Evolutionary conservation across 2,888 invertebrate species (phyloP).

Genomic region (Folsomia candida): DNA sequence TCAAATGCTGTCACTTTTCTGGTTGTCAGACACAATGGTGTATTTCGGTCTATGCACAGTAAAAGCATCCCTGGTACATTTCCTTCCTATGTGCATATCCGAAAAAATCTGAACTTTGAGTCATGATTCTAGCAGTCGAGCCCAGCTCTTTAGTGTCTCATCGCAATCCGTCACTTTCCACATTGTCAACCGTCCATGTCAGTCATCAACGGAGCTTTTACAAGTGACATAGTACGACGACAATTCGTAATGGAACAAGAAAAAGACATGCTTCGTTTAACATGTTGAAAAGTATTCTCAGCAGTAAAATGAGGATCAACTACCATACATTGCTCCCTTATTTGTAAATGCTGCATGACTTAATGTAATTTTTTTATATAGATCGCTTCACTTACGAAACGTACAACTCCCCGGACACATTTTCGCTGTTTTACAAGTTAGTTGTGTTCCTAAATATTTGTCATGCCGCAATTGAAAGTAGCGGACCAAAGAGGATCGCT

Average conservation of each 20-base stretch:
- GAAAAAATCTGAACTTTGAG: background rate
- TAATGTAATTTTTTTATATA: too few species aligned
- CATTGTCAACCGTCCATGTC: background rate
- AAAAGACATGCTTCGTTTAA: too few species aligned
- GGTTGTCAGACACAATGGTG: conserved; percentile 1
- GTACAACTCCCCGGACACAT: too few species aligned
- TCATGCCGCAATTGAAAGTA: background rate
- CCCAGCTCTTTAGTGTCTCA: background rate
- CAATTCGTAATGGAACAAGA: too few species aligned
- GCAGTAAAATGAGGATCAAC: too few species aligned
- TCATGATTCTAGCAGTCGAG: background rate
- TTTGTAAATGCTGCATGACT: too few species aligned
- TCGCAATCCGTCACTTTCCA: background rate
- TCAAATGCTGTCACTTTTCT: conserved; percentile 15
- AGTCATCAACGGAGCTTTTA: background rate
- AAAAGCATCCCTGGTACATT: background rate
- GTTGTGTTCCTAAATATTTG: background rate
- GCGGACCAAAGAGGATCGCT: conserved; percentile 1
- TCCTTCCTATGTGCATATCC: background rate
- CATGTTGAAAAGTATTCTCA: too few species aligned
- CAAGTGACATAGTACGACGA: background rate
- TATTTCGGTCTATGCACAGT: background rate
- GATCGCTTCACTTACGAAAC: too few species aligned
- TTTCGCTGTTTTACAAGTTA: too few species aligned
- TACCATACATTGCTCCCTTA: too few species aligned